Evolutionary conservation across 2,113 vertebrate genomes (phyloP).

Genomic region (Spheniscus mendiculus): DNA sequence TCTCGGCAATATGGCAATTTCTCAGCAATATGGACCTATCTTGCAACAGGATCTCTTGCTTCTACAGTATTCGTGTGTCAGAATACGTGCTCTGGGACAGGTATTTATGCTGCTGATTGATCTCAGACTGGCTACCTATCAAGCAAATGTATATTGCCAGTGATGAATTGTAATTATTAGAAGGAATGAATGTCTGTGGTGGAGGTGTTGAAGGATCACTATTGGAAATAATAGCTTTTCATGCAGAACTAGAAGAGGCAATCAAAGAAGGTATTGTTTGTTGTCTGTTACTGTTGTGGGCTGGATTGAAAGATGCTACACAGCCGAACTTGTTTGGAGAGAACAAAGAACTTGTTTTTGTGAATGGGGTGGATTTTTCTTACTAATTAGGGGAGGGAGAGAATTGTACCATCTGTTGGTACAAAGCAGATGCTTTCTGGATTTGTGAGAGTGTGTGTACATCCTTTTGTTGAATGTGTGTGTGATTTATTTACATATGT

Average conservation of each 20-base stretch:
- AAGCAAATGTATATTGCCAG: neutral
- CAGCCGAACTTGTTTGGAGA: neutral
- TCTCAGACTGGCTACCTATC: neutral
- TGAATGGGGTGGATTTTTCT: neutral
- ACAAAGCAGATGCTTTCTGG: neutral
- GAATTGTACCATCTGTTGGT: neutral
- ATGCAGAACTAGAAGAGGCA: neutral
- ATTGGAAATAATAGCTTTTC: neutral
- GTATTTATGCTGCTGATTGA: neutral
- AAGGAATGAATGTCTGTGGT: neutral
- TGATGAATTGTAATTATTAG: neutral
- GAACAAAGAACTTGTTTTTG: constrained; percentile 11
- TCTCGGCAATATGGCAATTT: neutral
- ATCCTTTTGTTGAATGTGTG: neutral
- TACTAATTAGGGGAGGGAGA: neutral
- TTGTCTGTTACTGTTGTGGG: neutral
- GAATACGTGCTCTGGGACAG: neutral
- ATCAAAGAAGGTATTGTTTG: constrained; percentile 42
- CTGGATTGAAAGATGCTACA: neutral
- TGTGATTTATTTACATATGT: neutral
- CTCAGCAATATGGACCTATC: neutral
- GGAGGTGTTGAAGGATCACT: neutral
- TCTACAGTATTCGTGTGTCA: neutral
- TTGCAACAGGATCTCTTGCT: neutral
- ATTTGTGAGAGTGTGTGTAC: neutral